Evolutionary conservation across 1,140 invertebrate genomes (phyloP), one percentile per base, ranked within the genome.

Genomic region (Lerema accius): DNA sequence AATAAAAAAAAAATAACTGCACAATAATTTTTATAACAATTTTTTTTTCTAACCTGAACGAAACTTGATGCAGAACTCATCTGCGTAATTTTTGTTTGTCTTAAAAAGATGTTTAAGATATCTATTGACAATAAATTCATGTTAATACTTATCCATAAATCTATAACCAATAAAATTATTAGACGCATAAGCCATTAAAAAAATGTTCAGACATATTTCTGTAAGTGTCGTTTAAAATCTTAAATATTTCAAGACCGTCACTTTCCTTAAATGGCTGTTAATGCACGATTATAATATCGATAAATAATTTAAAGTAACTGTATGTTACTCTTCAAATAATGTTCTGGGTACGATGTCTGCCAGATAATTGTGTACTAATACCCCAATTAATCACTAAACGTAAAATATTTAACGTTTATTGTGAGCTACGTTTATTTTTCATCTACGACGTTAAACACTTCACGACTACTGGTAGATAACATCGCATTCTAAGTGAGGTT

Each of bases 341-440:
- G 6, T 55, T 28, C 51, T 14, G 17, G 1, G 9, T 35, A 14
- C 37, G 6, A 55, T 55, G 51, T 55, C 42, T 42, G 42, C 37
- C 53, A 35, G 19, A 65, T 66, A 70, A 63, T 53, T 71, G 51
- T 68, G 60, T 35, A 42, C 48, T 65, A 63, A 65, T 65, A 60
- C 62, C 5, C 59, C 58, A 65, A 68, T 71, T 71, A 68, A 71
- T 71, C 69, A 68, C 59, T 69, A 51, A 62, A 28, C 46, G 46
- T 13, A 53, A 50, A 62, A 35, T 49, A 60, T 61, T 66, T 66
- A 55, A 48, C 39, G 64, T 55, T 55, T 42, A 68, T 63, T 64
- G 61, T 60, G 45, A 56, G 48, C 51, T 32, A 59, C 37, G 48
- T 55, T 42, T 40, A 63, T 55, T 60, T 63, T 49, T 58, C 51